Conservation (phyloP, 2,797 vertebrate species). For the Hafferia zeledoni region DNA sequence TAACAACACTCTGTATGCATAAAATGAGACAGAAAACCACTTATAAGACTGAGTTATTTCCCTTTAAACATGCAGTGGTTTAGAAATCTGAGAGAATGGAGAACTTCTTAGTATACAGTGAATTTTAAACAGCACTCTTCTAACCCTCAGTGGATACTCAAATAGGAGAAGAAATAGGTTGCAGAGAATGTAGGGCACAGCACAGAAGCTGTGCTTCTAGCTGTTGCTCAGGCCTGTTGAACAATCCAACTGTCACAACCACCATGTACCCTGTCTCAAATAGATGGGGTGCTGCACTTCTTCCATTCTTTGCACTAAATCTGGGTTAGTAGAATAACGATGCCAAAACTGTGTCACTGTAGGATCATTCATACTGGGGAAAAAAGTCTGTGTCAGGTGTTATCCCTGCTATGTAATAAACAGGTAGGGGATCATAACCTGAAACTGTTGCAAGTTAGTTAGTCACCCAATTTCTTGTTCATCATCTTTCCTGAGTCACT, state of each 20-base stretch:
- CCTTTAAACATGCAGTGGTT: not conserved
- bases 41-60: not conserved
- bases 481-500: not conserved
- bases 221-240: not conserved
- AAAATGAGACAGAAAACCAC: not conserved
- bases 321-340: not conserved
- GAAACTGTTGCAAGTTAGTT: not conserved
- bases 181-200: not conserved
- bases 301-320: not conserved
- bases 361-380: not conserved
- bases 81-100: not conserved
- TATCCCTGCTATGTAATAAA: not conserved
- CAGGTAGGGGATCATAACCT: not conserved
- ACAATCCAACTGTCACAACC: not conserved
- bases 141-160: not conserved
- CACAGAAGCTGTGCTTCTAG: not conserved
- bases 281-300: not conserved
- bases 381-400: not conserved
- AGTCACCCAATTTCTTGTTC: not conserved
- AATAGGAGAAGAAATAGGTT: not conserved
- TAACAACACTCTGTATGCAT: not conserved
- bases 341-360: not conserved
- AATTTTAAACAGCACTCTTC: not conserved
- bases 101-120: not conserved
- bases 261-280: not conserved